Evolutionary conservation across 2,888 invertebrate species (phyloP), one percentile per base, ranked within the genome.

Genomic region (Watsonalla binaria): DNA sequence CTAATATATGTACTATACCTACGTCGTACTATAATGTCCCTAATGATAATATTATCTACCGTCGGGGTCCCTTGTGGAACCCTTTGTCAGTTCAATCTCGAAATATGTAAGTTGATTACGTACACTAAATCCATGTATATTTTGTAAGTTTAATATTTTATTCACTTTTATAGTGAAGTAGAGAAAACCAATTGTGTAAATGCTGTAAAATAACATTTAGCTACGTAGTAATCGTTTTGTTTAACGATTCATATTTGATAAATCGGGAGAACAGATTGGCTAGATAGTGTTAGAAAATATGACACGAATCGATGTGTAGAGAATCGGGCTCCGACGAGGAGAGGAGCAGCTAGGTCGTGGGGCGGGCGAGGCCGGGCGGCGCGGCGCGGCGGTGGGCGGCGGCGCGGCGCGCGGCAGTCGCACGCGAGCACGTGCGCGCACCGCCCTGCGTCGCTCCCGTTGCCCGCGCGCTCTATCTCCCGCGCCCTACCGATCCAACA

Each of bases 351-450:
- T 48, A 46, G 54, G 54, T 51, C 69, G 70, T 70, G 61, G 56
- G 64, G 61, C 65, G 66, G 65, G 62, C 65, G 71, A 62, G 80
- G 78, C 78, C 79, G 81, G 79, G 70, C 68, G 80, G 78, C 77
- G 78, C 78, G 75, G 69, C 61, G 58, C 68, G 62, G 72, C 65
- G 66, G 66, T 70, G 72, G 35, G 74, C 77, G 78, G 79, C 63
- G 82, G 74, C 76, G 79, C 78, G 78, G 75, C 72, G 72, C 80
- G 80, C 86, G 86, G 85, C 89, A 87, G 88, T 88, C 80, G 86
- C 86, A 76, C 85, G 86, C 83, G 75, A 78, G 78, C 87, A 83
- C 88, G 87, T 84, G 87, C 87, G 86, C 85, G 82, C 72, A 78
- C 72, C 86, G 82, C 82, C 80, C 77, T 69, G 85, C 84, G 85